Percentiles rank a stretch among this genome's conserved stretches.
phyloP scores from a whole-genome alignment of 2,113 vertebrate genomes.

The Xenopus laevis region DNA sequence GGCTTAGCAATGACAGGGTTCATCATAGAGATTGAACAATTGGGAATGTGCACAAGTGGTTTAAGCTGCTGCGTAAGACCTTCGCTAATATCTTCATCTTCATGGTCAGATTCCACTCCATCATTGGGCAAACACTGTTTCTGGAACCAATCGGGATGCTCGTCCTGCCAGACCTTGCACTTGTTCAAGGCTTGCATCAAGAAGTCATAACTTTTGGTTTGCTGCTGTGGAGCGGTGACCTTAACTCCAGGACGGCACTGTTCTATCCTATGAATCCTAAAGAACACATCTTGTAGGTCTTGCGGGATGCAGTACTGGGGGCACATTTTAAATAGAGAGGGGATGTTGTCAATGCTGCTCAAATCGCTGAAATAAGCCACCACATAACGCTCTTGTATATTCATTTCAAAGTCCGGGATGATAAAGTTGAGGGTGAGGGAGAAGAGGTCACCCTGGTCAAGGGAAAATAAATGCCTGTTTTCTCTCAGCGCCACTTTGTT shows the following conservation, averaged over 20 bases:
- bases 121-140: constrained; percentile 62
- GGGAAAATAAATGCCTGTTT: constrained; percentile 67
- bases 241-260: constrained; percentile 81
- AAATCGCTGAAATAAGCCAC: constrained; percentile 88
- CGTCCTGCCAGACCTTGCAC: constrained; percentile 74
- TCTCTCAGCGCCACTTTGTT: constrained; percentile 66
- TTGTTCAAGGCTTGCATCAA: constrained; percentile 70
- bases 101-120: constrained; percentile 53
- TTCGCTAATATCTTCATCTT: constrained; percentile 30
- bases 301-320: constrained; percentile 84
- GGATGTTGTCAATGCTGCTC: constrained; percentile 71
- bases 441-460: constrained; percentile 88
- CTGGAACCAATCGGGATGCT: constrained; percentile 83
- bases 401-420: constrained; percentile 81
- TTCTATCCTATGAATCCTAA: constrained; percentile 85
- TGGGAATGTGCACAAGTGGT: not conserved
- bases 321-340: constrained; percentile 78
- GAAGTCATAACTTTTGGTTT: constrained; percentile 67
- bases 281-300: constrained; percentile 87
- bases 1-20: constrained; percentile 44
- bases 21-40: constrained; percentile 11
- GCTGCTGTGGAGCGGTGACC: constrained; percentile 72
- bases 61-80: not conserved
- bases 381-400: constrained; percentile 80
- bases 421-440: constrained; percentile 84